Conservation (phyloP, 2,113 vertebrate genomes). For the Cyphomyrus plagiostoma region DNA sequence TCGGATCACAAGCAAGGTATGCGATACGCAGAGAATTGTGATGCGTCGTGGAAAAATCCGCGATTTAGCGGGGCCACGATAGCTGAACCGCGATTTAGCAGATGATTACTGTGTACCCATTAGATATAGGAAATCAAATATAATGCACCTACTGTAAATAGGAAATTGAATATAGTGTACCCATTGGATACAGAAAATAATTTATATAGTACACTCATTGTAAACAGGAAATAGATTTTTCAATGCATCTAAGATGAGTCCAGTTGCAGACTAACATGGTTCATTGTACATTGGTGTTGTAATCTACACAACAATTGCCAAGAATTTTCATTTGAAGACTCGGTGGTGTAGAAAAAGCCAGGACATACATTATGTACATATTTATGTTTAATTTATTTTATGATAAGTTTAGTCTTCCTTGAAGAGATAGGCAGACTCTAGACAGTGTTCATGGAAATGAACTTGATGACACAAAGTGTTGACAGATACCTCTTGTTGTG, state of each 20-base stretch:
- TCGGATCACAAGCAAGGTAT: too few relatives aligned
- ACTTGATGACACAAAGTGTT: slow-evolving; percentile 43
- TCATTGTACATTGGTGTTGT: not conserved
- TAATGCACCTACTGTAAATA: not conserved
- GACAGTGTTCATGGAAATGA: slow-evolving; percentile 40
- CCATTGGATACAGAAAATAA: not conserved
- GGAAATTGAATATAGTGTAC: not conserved
- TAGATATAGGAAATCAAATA: not conserved
- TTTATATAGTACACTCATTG: not conserved
- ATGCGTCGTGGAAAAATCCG: too few relatives aligned
- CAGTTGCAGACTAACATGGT: not conserved
- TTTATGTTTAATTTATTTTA: not conserved
- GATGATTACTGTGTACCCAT: slow-evolving; percentile 20
- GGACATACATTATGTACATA: not conserved
- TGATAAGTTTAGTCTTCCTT: not conserved
- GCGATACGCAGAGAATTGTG: too few relatives aligned
- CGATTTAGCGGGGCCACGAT: too few relatives aligned
- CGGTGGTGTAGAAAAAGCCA: not conserved
- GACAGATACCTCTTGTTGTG: slow-evolving; percentile 43
- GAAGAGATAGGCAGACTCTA: slow-evolving; percentile 13
- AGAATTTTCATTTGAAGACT: not conserved
- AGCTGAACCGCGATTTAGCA: too few relatives aligned
- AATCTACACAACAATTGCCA: not conserved
- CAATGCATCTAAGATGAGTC: not conserved
- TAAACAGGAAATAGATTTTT: not conserved